These are phyloP conservation scores for Sycophila sp. DNA, from an alignment of 1,140 invertebrate genomes.

Conservation along the genomic window DNA sequence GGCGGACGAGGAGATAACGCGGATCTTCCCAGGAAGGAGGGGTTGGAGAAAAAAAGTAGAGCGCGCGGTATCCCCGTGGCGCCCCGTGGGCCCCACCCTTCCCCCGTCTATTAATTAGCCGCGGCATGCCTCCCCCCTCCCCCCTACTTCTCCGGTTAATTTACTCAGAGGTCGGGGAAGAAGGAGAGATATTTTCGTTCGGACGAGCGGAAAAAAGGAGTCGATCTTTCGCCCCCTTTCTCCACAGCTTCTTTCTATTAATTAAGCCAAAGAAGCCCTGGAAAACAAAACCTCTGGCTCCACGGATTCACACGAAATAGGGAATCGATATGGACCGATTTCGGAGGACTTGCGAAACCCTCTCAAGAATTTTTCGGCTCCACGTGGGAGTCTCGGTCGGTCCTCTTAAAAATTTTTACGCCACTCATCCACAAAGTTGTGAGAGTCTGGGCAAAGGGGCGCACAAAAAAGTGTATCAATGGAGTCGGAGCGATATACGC, in stretches of 20 bases:
- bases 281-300: no score
- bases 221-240: slow-evolving; percentile 13
- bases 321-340: slow-evolving; percentile 10
- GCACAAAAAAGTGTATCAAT: slow-evolving; percentile 11
- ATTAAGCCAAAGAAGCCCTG: slow-evolving; percentile 41
- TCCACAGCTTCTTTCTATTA: slow-evolving; percentile 48
- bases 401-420: not conserved
- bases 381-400: no score
- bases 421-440: not conserved
- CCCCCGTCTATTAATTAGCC: slow-evolving; percentile 48
- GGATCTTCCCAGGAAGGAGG: slow-evolving; percentile 26
- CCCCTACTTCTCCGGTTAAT: slow-evolving; percentile 21
- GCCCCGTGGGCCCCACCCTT: slow-evolving; percentile 31
- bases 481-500: slow-evolving; percentile 1
- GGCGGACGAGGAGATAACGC: slow-evolving; percentile 7
- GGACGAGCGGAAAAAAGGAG: slow-evolving; percentile 9
- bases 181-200: slow-evolving; percentile 19
- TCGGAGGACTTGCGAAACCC: not conserved
- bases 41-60: not conserved
- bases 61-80: slow-evolving; percentile 5
- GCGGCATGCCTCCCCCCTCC: not conserved
- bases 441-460: not conserved
- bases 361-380: not conserved
- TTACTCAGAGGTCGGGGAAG: slow-evolving; percentile 5
- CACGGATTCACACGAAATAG: slow-evolving; percentile 18